Conservation (phyloP, 1,140 invertebrate species). For the Pogonognathellus flavescens region DNA sequence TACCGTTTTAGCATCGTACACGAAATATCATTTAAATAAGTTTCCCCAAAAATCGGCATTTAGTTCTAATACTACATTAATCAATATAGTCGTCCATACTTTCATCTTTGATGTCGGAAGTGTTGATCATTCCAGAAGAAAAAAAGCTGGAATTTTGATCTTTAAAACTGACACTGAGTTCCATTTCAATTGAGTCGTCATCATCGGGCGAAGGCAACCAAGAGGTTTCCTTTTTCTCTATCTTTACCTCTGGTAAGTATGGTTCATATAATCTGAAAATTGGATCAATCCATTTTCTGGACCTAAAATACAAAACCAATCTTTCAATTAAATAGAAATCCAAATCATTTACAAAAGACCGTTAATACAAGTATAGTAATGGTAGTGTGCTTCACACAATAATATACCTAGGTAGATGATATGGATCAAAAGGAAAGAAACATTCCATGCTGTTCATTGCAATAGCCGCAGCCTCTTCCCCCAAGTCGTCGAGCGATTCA, state of each 20-base stretch:
- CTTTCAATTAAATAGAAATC: too few species aligned
- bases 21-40: too few species aligned
- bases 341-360: too few species aligned
- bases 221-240: slow-evolving; percentile 52
- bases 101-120: slow-evolving; percentile 33
- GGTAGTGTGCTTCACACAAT: neutral
- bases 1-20: too few species aligned
- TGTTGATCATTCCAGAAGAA: neutral
- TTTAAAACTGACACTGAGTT: slow-evolving; percentile 57
- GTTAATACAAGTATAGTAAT: neutral
- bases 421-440: slow-evolving; percentile 88
- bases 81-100: slow-evolving; percentile 27
- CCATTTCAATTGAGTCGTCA: slow-evolving; percentile 63
- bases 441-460: slow-evolving; percentile 74
- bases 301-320: slow-evolving; percentile 27
- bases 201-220: neutral
- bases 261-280: slow-evolving; percentile 59
- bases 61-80: neutral
- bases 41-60: neutral
- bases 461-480: slow-evolving; percentile 69
- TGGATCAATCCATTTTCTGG: slow-evolving; percentile 52
- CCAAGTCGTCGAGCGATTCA: slow-evolving; percentile 44
- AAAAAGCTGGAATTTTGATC: slow-evolving; percentile 22
- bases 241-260: slow-evolving; percentile 58
- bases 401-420: slow-evolving; percentile 76